phyloP scores from a whole-genome alignment of 2,888 invertebrate genomes.

The Eupithecia subfuscata region DNA sequence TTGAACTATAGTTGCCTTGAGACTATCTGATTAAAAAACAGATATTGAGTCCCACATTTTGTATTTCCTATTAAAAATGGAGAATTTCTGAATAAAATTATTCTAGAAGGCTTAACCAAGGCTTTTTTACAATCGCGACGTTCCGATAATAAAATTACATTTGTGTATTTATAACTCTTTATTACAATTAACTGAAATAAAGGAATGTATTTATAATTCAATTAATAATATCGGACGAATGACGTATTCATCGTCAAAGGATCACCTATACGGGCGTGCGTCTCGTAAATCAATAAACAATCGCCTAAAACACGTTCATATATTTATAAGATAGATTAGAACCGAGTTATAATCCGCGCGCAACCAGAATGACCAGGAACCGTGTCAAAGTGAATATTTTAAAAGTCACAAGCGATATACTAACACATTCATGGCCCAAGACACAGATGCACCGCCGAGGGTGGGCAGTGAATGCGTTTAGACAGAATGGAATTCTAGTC shows the following conservation, averaged over 20 bases:
- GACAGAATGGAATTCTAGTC: too few species aligned
- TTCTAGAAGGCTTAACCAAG: constrained; percentile 12
- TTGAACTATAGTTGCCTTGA: neutral
- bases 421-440: too few species aligned
- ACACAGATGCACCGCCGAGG: too few species aligned
- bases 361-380: neutral
- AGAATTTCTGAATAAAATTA: constrained; percentile 15
- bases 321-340: neutral
- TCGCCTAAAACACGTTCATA: neutral
- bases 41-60: constrained; percentile 7
- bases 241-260: neutral
- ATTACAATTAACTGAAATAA: constrained; percentile 10
- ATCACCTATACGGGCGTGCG: neutral
- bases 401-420: neutral
- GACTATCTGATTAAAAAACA: neutral
- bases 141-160: constrained; percentile 10
- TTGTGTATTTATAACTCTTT: constrained; percentile 1
- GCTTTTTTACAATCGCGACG: constrained; percentile 9
- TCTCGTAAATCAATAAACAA: neutral
- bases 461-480: too few species aligned
- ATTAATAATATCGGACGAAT: constrained; percentile 5
- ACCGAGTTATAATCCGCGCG: neutral
- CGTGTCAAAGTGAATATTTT: neutral
- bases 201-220: constrained; percentile 11
- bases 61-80: constrained; percentile 10